Conservation (phyloP, 1,140 invertebrate species). For the Platorchestia sp. region DNA sequence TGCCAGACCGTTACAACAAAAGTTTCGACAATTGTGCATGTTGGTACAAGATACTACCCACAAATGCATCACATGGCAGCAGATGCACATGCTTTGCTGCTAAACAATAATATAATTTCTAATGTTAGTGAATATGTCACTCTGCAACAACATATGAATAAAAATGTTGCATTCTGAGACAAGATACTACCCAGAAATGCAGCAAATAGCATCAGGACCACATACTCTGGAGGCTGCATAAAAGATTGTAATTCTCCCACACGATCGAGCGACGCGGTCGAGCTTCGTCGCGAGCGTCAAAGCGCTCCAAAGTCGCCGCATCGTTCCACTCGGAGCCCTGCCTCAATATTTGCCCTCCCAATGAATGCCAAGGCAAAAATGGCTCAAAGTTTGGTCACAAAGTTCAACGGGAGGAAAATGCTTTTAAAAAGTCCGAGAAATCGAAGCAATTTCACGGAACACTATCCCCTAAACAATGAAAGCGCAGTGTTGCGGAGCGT, state of each 20-base stretch:
- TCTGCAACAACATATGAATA: neutral
- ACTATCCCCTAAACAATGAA: constrained; percentile 36
- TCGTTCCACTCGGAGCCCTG: neutral
- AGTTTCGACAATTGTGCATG: neutral
- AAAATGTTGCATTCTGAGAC: too few species aligned
- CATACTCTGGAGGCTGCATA: neutral
- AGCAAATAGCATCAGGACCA: too few species aligned
- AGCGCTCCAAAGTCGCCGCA: neutral
- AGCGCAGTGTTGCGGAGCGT: neutral
- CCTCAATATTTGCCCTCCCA: constrained; percentile 44
- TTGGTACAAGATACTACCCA: neutral
- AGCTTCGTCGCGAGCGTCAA: neutral
- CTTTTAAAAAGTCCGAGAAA: constrained; percentile 39
- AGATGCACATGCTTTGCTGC: too few species aligned
- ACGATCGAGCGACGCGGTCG: neutral
- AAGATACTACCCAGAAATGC: too few species aligned
- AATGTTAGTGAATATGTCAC: neutral
- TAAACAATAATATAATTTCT: neutral
- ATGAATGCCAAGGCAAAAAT: constrained; percentile 51
- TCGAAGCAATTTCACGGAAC: constrained; percentile 39
- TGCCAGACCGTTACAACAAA: neutral
- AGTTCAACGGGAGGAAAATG: constrained; percentile 45
- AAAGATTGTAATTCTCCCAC: neutral
- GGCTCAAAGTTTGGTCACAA: constrained; percentile 54
- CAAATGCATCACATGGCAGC: too few species aligned